Evolutionary conservation across 1,140 invertebrate species (phyloP).

Genomic region (Diorhabda sublineata): DNA sequence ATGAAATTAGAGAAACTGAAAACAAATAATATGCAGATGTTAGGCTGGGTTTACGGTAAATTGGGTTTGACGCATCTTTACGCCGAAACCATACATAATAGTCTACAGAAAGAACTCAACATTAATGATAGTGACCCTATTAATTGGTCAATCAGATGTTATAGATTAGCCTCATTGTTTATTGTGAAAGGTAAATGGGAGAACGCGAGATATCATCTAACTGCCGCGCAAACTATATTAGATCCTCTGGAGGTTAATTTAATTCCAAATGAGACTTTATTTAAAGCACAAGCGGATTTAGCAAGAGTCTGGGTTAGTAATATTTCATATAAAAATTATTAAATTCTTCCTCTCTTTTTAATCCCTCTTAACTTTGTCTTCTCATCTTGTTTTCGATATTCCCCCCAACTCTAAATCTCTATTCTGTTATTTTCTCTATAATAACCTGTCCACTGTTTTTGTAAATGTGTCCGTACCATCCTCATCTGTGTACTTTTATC

Average conservation of each 20-base stretch:
- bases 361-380: too few species aligned
- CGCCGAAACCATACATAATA: conserved; percentile 35
- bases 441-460: too few species aligned
- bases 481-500: too few species aligned
- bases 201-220: conserved; percentile 39
- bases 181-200: conserved; percentile 32
- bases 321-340: too few species aligned
- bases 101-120: conserved; percentile 35
- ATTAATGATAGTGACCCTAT: conserved; percentile 33
- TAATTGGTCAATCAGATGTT: conserved; percentile 38
- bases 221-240: conserved; percentile 34
- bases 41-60: conserved; percentile 41
- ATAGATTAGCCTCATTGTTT: conserved; percentile 35
- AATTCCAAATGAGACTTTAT: conserved; percentile 29
- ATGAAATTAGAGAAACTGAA: conserved; percentile 34
- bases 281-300: conserved; percentile 36
- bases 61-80: conserved; percentile 29
- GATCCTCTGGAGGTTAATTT: conserved; percentile 34
- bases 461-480: too few species aligned
- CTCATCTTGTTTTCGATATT: too few species aligned
- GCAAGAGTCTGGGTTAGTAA: conserved; percentile 36
- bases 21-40: conserved; percentile 42
- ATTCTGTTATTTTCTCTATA: too few species aligned
- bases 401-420: too few species aligned
- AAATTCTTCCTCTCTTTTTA: too few species aligned